These are phyloP conservation scores for Dorcus parallelipipedus DNA, from an alignment of 2,888 invertebrate species.

Conservation along the genomic window DNA sequence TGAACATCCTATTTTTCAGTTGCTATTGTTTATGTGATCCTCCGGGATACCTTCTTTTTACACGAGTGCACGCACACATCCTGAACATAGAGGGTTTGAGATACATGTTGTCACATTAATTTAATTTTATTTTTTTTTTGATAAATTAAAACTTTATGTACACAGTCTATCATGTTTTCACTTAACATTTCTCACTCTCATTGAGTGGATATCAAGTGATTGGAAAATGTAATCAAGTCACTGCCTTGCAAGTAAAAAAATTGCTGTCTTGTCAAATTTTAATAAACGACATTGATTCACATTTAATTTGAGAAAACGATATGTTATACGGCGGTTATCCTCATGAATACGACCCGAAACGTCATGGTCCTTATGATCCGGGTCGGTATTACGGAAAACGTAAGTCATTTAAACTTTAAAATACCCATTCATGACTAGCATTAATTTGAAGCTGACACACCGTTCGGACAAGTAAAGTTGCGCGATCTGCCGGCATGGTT, in stretches of 20 bases:
- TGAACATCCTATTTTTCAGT: not conserved
- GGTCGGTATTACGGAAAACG: conserved; percentile 92
- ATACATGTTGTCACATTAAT: too few species aligned
- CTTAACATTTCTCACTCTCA: too few species aligned
- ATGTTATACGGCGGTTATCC: conserved; percentile 92
- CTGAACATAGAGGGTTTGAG: too few species aligned
- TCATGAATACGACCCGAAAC: conserved; percentile 79
- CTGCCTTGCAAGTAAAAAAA: too few species aligned
- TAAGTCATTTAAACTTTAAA: conserved; percentile 51
- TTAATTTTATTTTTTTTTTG: too few species aligned
- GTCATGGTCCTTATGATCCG: conserved; percentile 93
- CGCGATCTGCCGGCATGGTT: conserved; percentile 82
- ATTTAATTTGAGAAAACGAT: conserved; percentile 18
- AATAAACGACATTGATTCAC: too few species aligned
- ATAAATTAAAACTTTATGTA: too few species aligned
- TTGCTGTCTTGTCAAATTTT: too few species aligned
- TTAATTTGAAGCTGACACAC: conserved; percentile 71
- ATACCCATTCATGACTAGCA: conserved; percentile 4
- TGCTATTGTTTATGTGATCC: not conserved
- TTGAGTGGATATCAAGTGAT: too few species aligned
- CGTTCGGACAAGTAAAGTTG: conserved; percentile 83
- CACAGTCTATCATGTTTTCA: too few species aligned
- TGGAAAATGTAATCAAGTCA: too few species aligned
- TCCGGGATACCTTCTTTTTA: not conserved
- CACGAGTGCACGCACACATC: too few species aligned